A percentile compares a stretch with the other conserved stretches of the same genome.
Conservation (phyloP, 2,113 vertebrate species). For the Chlamydotis undulata region DNA sequence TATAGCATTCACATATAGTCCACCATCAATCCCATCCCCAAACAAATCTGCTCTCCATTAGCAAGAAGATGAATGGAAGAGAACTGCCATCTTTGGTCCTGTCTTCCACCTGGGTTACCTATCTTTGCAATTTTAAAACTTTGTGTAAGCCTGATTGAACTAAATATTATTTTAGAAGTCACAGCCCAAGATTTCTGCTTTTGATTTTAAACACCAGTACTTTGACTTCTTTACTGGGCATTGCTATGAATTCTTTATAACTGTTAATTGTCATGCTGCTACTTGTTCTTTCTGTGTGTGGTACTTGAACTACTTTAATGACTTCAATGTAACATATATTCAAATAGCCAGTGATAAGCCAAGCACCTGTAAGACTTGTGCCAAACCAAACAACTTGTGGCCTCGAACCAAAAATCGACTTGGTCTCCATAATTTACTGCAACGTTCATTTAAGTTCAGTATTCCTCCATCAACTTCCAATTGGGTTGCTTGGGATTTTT, state of each 20-base stretch:
- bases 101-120: neutral
- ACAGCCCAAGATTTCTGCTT: neutral
- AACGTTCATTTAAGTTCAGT: neutral
- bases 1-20: neutral
- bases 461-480: neutral
- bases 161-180: neutral
- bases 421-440: neutral
- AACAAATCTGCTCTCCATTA: neutral
- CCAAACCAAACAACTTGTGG: constrained; percentile 35
- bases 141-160: neutral
- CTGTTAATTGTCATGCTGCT: neutral
- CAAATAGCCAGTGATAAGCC: constrained; percentile 4
- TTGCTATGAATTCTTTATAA: neutral
- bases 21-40: neutral
- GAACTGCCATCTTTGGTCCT: neutral
- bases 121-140: neutral
- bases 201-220: neutral
- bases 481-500: neutral
- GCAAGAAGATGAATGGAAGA: neutral
- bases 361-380: neutral
- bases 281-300: neutral
- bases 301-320: neutral
- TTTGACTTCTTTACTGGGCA: neutral
- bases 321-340: constrained; percentile 4
- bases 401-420: neutral